Percentiles rank a stretch among this genome's conserved stretches.
phyloP scores from a whole-genome alignment of 2,888 invertebrate genomes.

The Pandemis cinnamomeana region DNA sequence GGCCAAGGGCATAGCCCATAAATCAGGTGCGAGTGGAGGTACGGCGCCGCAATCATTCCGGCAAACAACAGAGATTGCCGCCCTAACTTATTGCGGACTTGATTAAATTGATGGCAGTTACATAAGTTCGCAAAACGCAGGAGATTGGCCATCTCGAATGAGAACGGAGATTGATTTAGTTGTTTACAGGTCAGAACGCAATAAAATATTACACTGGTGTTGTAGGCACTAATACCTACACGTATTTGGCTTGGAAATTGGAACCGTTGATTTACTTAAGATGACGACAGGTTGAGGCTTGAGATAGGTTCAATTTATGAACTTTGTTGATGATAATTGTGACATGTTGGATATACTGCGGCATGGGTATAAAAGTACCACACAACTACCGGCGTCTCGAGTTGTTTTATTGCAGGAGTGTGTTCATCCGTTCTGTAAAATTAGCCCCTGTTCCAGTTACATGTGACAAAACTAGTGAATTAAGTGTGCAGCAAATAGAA shows the following conservation, averaged over 20 bases:
- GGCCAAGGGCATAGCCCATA: background rate
- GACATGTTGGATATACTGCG: too few species aligned
- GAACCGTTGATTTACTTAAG: background rate
- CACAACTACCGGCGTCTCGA: background rate
- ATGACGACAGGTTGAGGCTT: too few species aligned
- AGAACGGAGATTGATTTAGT: background rate
- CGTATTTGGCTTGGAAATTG: background rate
- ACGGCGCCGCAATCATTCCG: background rate
- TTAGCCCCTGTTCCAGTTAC: background rate
- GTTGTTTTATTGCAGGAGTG: background rate
- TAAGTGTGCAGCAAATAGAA: slow-evolving; percentile 32
- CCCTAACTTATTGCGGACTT: slow-evolving; percentile 15
- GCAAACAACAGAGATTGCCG: slow-evolving; percentile 3
- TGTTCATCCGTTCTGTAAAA: background rate
- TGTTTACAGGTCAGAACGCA: slow-evolving; percentile 2
- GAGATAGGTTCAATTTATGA: too few species aligned
- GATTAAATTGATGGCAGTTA: background rate
- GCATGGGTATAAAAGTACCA: too few species aligned
- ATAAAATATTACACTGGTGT: background rate
- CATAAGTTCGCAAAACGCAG: background rate
- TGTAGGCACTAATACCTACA: background rate
- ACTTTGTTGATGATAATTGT: too few species aligned
- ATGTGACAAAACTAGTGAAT: slow-evolving; percentile 32
- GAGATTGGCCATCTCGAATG: background rate
- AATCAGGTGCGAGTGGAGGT: slow-evolving; percentile 1